These are phyloP conservation scores for Triplophysa dalaica DNA, from an alignment of 2,113 vertebrate species.

Conservation along the genomic window DNA sequence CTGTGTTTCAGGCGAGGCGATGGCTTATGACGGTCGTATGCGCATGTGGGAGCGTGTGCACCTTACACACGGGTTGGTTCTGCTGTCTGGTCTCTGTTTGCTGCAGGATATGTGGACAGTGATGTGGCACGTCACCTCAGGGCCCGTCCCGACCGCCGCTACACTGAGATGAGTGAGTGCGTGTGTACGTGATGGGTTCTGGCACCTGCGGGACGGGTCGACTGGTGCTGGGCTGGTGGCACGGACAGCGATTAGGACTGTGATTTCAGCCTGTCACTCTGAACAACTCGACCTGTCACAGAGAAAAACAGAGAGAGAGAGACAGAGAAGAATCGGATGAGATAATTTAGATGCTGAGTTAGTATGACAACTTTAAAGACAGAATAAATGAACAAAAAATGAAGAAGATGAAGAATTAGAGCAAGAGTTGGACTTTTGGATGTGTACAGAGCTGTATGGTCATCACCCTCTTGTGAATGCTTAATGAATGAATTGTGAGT, in stretches of 20 bases:
- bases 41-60: not conserved
- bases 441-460: too few relatives aligned
- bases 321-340: constrained; percentile 38
- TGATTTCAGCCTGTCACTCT: constrained; percentile 52
- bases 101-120: constrained; percentile 46
- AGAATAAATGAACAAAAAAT: constrained; percentile 27
- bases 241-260: constrained; percentile 52
- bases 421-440: too few relatives aligned
- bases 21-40: constrained; percentile 21
- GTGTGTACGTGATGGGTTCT: constrained; percentile 48
- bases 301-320: constrained; percentile 35
- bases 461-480: too few relatives aligned
- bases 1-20: constrained; percentile 39
- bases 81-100: constrained; percentile 21
- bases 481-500: too few relatives aligned
- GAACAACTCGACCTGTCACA: constrained; percentile 43
- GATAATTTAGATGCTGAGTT: constrained; percentile 54
- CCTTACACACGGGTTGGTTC: not conserved
- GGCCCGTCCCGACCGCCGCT: constrained; percentile 13
- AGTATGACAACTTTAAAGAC: constrained; percentile 43
- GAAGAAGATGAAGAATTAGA: not conserved
- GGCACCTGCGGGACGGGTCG: constrained; percentile 51
- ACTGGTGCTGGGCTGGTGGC: constrained; percentile 54
- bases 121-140: constrained; percentile 49
- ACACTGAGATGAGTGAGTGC: not conserved